Evolutionary conservation across 1,140 invertebrate genomes (phyloP).

Genomic region (Spodoptera litura): DNA sequence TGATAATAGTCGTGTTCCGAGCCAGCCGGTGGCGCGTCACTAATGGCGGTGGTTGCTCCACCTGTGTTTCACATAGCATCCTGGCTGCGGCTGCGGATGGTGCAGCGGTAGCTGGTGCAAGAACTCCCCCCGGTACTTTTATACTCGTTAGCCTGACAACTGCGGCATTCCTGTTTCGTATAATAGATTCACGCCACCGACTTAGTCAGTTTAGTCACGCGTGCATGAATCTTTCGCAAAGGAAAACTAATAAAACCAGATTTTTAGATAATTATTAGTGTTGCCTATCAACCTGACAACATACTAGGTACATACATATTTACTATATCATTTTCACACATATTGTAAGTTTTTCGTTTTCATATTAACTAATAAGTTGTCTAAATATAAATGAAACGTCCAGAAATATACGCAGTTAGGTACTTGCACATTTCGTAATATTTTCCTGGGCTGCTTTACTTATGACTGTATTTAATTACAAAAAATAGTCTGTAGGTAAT

Average conservation of each 20-base stretch:
- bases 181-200: conserved; percentile 26
- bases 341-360: no score
- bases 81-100: conserved; percentile 8
- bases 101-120: conserved; percentile 11
- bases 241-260: not conserved
- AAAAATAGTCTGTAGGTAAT: no score
- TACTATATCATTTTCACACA: no score
- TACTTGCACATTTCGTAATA: no score
- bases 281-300: not conserved
- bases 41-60: conserved; percentile 36
- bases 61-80: conserved; percentile 44
- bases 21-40: conserved; percentile 11
- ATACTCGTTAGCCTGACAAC: not conserved
- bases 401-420: no score
- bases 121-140: not conserved
- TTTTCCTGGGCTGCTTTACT: no score
- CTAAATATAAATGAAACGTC: no score
- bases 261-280: not conserved
- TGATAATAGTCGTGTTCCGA: conserved; percentile 24
- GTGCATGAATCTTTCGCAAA: conserved; percentile 33
- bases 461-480: no score
- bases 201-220: conserved; percentile 21
- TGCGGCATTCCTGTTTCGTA: conserved; percentile 31
- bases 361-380: no score
- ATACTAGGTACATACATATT: no score